Evolutionary conservation across 1,140 invertebrate species (phyloP).

Genomic region (Antheraea mylitta): DNA sequence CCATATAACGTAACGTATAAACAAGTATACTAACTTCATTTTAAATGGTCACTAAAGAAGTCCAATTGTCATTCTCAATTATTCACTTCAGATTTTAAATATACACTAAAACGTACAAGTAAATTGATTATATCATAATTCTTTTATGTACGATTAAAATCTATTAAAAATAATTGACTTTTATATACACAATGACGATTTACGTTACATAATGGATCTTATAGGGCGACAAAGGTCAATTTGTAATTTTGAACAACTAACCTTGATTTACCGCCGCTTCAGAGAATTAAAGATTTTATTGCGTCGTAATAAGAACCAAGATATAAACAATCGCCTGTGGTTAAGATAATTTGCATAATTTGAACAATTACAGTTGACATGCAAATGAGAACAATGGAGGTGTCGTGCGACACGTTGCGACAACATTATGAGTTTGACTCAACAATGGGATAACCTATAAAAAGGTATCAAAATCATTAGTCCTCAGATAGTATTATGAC

Average conservation of each 20-base stretch:
- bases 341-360: conserved; percentile 31
- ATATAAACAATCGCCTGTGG: not conserved
- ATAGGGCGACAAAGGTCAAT: conserved; percentile 17
- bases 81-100: no score
- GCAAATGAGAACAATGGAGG: conserved; percentile 32
- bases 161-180: conserved; percentile 9
- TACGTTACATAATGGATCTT: conserved; percentile 7
- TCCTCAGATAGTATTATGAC: no score
- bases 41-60: no score
- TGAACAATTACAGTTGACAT: conserved; percentile 28
- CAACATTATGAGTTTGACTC: conserved; percentile 3
- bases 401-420: conserved; percentile 13
- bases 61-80: no score
- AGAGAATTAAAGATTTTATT: not conserved
- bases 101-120: not conserved
- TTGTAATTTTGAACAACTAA: conserved; percentile 8
- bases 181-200: conserved; percentile 14
- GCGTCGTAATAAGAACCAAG: not conserved
- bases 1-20: no score
- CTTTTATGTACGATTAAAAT: conserved; percentile 1
- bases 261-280: not conserved
- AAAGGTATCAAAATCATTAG: not conserved
- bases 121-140: conserved; percentile 8
- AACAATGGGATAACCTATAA: not conserved
- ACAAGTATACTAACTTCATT: no score